phyloP scores from a whole-genome alignment of 2,888 invertebrate genomes.

The Folsomia manolachei region DNA sequence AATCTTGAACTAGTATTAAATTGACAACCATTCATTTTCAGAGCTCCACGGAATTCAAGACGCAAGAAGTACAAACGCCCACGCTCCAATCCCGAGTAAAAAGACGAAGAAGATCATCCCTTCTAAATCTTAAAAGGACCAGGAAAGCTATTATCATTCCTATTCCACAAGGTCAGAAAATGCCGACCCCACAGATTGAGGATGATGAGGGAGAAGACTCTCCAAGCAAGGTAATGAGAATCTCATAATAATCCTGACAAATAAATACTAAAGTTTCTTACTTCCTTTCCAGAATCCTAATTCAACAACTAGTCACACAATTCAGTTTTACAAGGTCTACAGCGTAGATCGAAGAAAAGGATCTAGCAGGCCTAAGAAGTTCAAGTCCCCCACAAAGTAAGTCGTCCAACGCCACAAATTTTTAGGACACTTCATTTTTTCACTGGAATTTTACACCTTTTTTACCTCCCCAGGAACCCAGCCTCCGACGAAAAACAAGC shows the following conservation, averaged over 20 bases:
- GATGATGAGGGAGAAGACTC: constrained; percentile 28
- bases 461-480: too few relatives aligned
- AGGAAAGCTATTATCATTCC: constrained; percentile 40
- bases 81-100: constrained; percentile 23
- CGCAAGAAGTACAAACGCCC: constrained; percentile 40
- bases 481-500: constrained; percentile 38
- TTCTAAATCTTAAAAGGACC: constrained; percentile 39
- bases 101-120: constrained; percentile 33
- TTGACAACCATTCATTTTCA: too few relatives aligned
- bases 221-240: constrained; percentile 8
- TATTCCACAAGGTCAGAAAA: constrained; percentile 33
- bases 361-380: constrained; percentile 32
- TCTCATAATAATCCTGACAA: too few relatives aligned
- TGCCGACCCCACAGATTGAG: constrained; percentile 29
- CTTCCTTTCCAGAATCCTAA: too few relatives aligned
- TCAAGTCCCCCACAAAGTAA: constrained; percentile 37
- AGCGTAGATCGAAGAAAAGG: constrained; percentile 30
- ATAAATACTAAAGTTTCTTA: too few relatives aligned
- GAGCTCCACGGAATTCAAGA: constrained; percentile 26
- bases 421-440: neutral
- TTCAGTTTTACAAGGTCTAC: constrained; percentile 41
- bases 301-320: constrained; percentile 31
- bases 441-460: too few relatives aligned
- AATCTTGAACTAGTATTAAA: too few relatives aligned
- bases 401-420: neutral